phyloP scores from a whole-genome alignment of 2,113 vertebrate genomes.

The Todiramphus saurophagus region DNA sequence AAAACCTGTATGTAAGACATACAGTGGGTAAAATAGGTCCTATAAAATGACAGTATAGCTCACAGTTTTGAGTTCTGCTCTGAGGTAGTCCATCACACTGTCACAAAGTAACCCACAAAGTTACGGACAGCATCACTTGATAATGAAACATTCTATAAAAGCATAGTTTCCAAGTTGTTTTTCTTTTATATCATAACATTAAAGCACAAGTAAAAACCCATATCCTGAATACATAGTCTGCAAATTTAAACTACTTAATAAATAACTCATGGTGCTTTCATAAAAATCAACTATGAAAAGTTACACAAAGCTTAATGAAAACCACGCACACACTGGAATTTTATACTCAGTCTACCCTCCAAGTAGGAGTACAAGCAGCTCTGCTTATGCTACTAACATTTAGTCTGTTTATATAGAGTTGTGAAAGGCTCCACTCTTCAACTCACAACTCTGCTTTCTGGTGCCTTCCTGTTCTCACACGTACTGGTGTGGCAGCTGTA shows the following conservation, averaged over 20 bases:
- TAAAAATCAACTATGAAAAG: neutral
- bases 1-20: neutral
- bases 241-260: slow-evolving; percentile 27
- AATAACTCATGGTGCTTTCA: slow-evolving; percentile 15
- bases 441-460: neutral
- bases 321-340: neutral
- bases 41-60: neutral
- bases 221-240: neutral
- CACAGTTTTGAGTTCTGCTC: neutral
- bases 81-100: neutral
- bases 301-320: slow-evolving; percentile 37
- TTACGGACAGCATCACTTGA: neutral
- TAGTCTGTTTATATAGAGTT: neutral
- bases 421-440: neutral
- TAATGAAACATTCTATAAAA: neutral
- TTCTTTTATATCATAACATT: neutral
- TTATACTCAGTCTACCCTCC: neutral
- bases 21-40: neutral
- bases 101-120: neutral
- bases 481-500: neutral
- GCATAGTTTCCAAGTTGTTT: neutral
- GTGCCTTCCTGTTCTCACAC: neutral
- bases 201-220: neutral
- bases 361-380: neutral
- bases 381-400: neutral